Evolutionary conservation across 2,888 invertebrate species (phyloP).

Genomic region (Epirrita christyi): DNA sequence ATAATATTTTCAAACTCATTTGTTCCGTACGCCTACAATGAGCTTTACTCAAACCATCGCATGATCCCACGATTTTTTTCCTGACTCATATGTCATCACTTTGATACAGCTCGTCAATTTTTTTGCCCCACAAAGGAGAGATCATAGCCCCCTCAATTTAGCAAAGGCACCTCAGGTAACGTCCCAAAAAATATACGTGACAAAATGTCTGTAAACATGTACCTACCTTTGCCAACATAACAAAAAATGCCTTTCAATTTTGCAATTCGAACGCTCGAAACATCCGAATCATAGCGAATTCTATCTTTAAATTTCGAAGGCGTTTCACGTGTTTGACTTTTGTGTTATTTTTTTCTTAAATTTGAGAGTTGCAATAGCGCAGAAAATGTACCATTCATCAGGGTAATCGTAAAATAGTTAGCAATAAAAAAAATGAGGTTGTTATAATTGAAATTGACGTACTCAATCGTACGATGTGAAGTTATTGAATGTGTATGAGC

Average conservation of each 20-base stretch:
- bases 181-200: constrained; percentile 74
- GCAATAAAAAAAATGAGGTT: constrained; percentile 57
- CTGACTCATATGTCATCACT: constrained; percentile 70
- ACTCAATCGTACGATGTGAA: constrained; percentile 55
- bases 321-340: constrained; percentile 75
- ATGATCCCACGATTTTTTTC: constrained; percentile 47
- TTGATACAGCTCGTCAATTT: constrained; percentile 66
- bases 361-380: constrained; percentile 64
- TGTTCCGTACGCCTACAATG: constrained; percentile 20
- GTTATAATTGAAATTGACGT: constrained; percentile 63
- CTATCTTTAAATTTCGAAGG: constrained; percentile 70
- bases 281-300: constrained; percentile 67
- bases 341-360: constrained; percentile 51
- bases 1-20: constrained; percentile 22
- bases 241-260: constrained; percentile 63
- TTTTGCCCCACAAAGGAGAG: constrained; percentile 60
- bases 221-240: constrained; percentile 69
- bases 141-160: constrained; percentile 71
- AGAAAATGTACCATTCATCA: constrained; percentile 62
- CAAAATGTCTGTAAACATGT: constrained; percentile 84
- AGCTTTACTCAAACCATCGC: constrained; percentile 40
- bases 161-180: constrained; percentile 75
- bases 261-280: constrained; percentile 60
- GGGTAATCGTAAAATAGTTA: constrained; percentile 72
- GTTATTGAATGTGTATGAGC: constrained; percentile 59